Base-by-base conservation (phyloP, 1,140 invertebrate genomes). In the Chlorops oryzae region DNA sequence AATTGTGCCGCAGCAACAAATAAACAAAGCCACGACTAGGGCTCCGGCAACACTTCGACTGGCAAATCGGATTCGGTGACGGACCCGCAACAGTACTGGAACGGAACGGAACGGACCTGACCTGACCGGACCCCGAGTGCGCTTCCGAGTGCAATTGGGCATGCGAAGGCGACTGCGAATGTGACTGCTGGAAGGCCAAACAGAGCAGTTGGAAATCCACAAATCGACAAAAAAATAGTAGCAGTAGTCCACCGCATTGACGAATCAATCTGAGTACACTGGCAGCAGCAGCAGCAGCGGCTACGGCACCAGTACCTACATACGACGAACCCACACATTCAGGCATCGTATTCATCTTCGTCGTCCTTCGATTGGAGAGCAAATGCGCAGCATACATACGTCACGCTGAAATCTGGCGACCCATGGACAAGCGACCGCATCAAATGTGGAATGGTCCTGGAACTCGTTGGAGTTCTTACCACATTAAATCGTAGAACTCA, bases 171-270 rank as follows among this genome's bases (percentile, higher is more conserved):
- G n/a, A n/a, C n/a, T n/a, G n/a, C n/a, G n/a, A n/a, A n/a, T n/a
- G n/a, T 28, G 27, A 38, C 45, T 25, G 32, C 21, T 35, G 39
- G 37, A 40, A 40, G 62, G 60, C 64, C 61, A 67, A 67, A 61
- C 66, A 65, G 60, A 64, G 47, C 64, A 46, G 64, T 48, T 62
- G 64, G 64, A 59, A 59, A 62, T 59, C 55, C 59, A 52, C 59
- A 60, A 27, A 41, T 47, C 23, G 40, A 43, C 7, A n/a, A 32
- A 42, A 51, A 57, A 59, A 52, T 64, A 55, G 64, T 68, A 68
- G 62, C 41, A 54, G 65, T 62, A 61, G 64, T 67, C 56, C 58
- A 67, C 64, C 64, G 53, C 64, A 67, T 52, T 67, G 64, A 67
- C 64, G 64, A 67, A 67, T 67, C 59, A 52, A 50, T 56, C 58